A percentile compares a stretch with the other conserved stretches of the same genome.
Evolutionary conservation across 2,797 vertebrate genomes (phyloP).

Genomic region (Pseudopleuronectes americanus): DNA sequence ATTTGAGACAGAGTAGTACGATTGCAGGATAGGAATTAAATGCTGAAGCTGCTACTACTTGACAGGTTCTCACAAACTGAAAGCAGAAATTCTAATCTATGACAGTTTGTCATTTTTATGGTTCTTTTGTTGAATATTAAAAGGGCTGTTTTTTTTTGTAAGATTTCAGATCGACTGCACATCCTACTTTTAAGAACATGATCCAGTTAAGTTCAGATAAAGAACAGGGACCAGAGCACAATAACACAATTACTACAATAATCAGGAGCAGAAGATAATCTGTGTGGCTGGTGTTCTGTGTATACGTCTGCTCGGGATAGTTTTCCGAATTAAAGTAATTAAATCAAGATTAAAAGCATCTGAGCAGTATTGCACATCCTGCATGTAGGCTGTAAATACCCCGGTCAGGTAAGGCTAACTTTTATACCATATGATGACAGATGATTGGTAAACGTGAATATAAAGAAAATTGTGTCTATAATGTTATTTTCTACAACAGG

Average conservation of each 20-base stretch:
- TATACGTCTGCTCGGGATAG: too few species aligned
- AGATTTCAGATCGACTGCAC: constrained; percentile 2
- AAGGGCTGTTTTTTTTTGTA: neutral
- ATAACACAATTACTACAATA: neutral
- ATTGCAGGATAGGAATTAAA: neutral
- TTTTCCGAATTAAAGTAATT: neutral
- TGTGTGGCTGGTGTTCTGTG: neutral
- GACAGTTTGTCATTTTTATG: constrained; percentile 8
- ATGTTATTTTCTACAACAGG: too few species aligned
- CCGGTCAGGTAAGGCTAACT: too few species aligned
- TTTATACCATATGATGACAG: too few species aligned
- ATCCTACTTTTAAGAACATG: constrained; percentile 12
- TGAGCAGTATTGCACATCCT: too few species aligned
- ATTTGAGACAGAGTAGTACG: constrained; percentile 39
- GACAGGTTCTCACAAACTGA: neutral
- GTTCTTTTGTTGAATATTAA: neutral
- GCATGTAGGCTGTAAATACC: too few species aligned
- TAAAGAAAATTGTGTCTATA: too few species aligned
- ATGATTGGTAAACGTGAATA: too few species aligned
- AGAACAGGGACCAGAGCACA: neutral
- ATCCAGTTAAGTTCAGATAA: constrained; percentile 4
- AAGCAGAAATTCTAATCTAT: constrained; percentile 5
- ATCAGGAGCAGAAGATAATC: constrained; percentile 5
- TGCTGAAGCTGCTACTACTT: neutral
- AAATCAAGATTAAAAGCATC: neutral